Evolutionary conservation across 2,113 vertebrate species (phyloP).

Genomic region (Pao palembangensis): DNA sequence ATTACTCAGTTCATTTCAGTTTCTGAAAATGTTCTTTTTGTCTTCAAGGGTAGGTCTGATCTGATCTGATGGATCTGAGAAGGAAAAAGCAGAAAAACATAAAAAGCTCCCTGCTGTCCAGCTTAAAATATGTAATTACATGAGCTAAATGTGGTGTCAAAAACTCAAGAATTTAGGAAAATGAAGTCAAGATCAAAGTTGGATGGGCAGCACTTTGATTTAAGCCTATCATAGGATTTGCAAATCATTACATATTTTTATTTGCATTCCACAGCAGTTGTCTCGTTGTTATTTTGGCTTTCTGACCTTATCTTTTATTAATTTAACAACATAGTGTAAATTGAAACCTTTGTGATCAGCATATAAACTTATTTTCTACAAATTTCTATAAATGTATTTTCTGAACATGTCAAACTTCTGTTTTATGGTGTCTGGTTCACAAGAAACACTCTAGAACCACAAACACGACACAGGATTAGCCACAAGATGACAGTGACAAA

Average conservation of each 20-base stretch:
- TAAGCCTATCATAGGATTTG: not conserved
- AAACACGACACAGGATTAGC: slow-evolving; percentile 64
- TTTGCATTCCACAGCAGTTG: not conserved
- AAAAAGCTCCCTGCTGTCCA: too few relatives aligned
- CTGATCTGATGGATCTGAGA: too few relatives aligned
- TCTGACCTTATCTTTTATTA: slow-evolving; percentile 58
- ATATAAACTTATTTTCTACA: slow-evolving; percentile 34
- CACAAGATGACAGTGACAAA: slow-evolving; percentile 42
- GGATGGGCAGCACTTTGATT: not conserved
- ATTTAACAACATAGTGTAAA: slow-evolving; percentile 66
- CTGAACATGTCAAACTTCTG: slow-evolving; percentile 42
- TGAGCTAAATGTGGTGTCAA: too few relatives aligned
- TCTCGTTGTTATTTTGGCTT: slow-evolving; percentile 34
- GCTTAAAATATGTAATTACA: too few relatives aligned
- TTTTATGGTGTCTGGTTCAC: slow-evolving; percentile 33
- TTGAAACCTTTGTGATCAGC: slow-evolving; percentile 52
- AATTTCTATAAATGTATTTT: too few relatives aligned
- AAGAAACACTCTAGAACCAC: slow-evolving; percentile 60
- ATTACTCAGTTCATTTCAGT: too few relatives aligned
- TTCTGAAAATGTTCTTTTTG: too few relatives aligned
- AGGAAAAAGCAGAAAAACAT: too few relatives aligned
- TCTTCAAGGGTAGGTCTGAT: too few relatives aligned
- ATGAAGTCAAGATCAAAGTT: too few relatives aligned
- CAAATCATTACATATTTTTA: not conserved
- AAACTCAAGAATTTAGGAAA: too few relatives aligned